phyloP scores from a whole-genome alignment of 1,140 invertebrate species.

The Brachionus plicatilis region DNA sequence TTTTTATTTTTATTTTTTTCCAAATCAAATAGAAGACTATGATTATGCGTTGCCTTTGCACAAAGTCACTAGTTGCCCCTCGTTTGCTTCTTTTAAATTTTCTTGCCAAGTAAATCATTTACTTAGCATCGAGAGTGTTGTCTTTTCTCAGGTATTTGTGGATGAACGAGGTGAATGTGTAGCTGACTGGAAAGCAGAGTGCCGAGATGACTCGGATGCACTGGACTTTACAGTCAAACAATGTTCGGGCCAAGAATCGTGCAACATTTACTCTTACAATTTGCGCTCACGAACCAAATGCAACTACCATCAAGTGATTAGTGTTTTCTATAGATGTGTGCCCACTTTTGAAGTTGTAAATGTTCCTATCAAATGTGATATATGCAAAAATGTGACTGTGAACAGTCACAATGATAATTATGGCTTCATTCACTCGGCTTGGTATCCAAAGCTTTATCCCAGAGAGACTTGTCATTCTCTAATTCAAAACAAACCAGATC shows the following conservation, averaged over 20 bases:
- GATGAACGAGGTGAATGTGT: constrained; percentile 29
- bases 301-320: constrained; percentile 38
- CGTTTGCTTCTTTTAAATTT: constrained; percentile 37
- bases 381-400: constrained; percentile 36
- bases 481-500: constrained; percentile 35
- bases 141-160: not conserved
- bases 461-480: constrained; percentile 36
- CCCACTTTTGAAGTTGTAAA: constrained; percentile 32
- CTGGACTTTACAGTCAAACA: not conserved
- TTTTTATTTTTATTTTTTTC: not conserved
- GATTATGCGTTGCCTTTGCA: not conserved
- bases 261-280: constrained; percentile 4
- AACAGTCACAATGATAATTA: constrained; percentile 15
- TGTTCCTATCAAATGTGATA: constrained; percentile 35
- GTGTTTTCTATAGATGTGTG: constrained; percentile 13
- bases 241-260: constrained; percentile 25
- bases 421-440: constrained; percentile 30
- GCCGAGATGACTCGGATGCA: constrained; percentile 11
- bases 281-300: constrained; percentile 33
- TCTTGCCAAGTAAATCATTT: constrained; percentile 31
- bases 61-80: constrained; percentile 33
- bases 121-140: constrained; percentile 4
- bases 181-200: constrained; percentile 21
- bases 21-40: not conserved
- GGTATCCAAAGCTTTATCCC: constrained; percentile 38